Conservation (phyloP, 2,797 vertebrate genomes). For the Rallus crepitans region DNA sequence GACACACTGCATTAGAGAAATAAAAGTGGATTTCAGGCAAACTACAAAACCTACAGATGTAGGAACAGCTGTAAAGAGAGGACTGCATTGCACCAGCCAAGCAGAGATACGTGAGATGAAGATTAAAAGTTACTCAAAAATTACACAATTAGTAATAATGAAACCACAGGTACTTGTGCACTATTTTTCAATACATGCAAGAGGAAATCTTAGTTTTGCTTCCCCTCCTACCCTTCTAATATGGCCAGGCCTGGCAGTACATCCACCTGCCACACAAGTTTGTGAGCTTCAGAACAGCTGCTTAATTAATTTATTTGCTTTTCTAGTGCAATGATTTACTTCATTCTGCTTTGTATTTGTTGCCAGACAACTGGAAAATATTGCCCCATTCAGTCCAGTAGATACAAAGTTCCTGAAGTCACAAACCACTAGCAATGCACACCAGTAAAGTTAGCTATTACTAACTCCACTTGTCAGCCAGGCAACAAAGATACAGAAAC, state of each 20-base stretch:
- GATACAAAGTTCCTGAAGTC: not conserved
- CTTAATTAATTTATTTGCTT: not conserved
- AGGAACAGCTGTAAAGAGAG: not conserved
- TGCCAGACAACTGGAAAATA: not conserved
- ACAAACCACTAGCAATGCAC: not conserved
- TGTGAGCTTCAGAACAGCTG: not conserved
- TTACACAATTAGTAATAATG: not conserved
- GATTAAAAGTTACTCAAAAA: not conserved
- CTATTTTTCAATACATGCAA: not conserved
- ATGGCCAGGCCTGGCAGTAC: not conserved
- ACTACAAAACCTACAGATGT: not conserved
- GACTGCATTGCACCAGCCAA: not conserved
- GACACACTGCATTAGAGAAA: not conserved
- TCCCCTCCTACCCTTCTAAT: not conserved
- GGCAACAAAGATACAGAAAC: not conserved
- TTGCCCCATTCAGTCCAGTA: not conserved
- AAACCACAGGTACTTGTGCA: not conserved
- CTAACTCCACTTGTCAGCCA: not conserved
- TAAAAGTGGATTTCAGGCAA: not conserved
- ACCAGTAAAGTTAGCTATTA: not conserved
- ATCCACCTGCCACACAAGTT: not conserved
- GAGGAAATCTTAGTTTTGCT: not conserved
- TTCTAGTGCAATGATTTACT: not conserved
- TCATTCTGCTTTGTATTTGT: not conserved
- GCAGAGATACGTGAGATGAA: not conserved